Conservation (phyloP, 2,797 vertebrate species). For the Acestrorhynchus altus region DNA sequence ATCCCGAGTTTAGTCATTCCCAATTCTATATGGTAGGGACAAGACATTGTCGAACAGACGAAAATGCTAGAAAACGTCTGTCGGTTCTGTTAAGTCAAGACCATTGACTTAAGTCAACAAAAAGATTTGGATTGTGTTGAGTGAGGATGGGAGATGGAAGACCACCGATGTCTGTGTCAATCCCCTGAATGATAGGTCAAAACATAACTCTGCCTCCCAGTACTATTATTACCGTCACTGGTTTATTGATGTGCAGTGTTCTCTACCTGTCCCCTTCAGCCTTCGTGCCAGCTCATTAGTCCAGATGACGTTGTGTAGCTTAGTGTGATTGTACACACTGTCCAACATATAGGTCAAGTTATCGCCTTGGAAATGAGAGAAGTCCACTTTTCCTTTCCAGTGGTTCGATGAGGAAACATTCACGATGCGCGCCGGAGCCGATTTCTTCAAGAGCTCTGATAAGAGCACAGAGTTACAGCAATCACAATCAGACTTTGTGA, state of each 20-base stretch:
- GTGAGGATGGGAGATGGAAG: too few species aligned
- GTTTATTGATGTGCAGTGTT: background rate
- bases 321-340: slow-evolving; percentile 79
- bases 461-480: background rate
- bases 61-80: too few species aligned
- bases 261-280: slow-evolving; percentile 82
- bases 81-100: too few species aligned
- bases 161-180: too few species aligned
- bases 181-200: too few species aligned
- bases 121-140: too few species aligned
- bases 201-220: too few species aligned
- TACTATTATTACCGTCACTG: background rate
- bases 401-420: slow-evolving; percentile 82
- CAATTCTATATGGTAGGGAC: too few species aligned
- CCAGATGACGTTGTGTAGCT: slow-evolving; percentile 87
- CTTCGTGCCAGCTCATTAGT: slow-evolving; percentile 80
- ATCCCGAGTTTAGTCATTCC: too few species aligned
- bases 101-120: too few species aligned
- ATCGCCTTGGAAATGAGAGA: slow-evolving; percentile 77
- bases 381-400: slow-evolving; percentile 70
- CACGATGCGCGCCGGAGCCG: slow-evolving; percentile 80
- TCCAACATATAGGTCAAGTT: slow-evolving; percentile 58
- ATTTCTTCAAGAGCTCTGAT: slow-evolving; percentile 80
- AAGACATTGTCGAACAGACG: too few species aligned
- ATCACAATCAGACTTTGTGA: background rate